phyloP scores from a whole-genome alignment of 2,113 vertebrate species.

The Ptyas mucosa region DNA sequence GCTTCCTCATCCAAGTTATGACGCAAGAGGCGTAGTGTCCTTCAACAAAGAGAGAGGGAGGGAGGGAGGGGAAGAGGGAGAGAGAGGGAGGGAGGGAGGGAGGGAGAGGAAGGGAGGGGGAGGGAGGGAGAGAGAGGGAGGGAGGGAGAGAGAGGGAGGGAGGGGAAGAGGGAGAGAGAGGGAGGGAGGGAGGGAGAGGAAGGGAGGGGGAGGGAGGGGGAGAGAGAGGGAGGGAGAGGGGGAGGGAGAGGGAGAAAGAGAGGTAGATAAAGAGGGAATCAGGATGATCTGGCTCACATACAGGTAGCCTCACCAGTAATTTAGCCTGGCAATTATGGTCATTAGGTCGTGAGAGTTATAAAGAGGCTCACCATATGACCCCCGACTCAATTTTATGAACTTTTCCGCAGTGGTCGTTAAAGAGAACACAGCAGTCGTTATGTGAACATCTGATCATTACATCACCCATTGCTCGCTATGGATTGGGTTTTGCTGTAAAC shows the following conservation, averaged over 20 bases:
- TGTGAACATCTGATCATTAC: not conserved
- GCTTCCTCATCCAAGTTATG: slow-evolving; percentile 88
- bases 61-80: rapidly evolving
- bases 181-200: rapidly evolving
- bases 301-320: not conserved
- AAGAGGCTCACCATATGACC: not conserved
- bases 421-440: not conserved
- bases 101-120: no score
- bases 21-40: slow-evolving; percentile 72
- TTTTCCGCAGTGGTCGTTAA: not conserved
- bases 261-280: not conserved
- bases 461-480: not conserved
- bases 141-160: no score
- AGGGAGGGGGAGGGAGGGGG: rapidly evolving
- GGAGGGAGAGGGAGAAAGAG: no score
- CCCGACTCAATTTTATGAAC: not conserved
- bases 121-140: no score
- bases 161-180: no score
- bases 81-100: no score
- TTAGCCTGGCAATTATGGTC: no score
- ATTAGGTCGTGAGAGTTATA: not conserved
- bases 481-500: not conserved
- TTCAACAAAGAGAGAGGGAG: slow-evolving; percentile 28
- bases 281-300: not conserved
- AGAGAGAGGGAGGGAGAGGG: no score